Evolutionary conservation across 2,113 vertebrate species (phyloP).

Genomic region (Myocastor coypus): DNA sequence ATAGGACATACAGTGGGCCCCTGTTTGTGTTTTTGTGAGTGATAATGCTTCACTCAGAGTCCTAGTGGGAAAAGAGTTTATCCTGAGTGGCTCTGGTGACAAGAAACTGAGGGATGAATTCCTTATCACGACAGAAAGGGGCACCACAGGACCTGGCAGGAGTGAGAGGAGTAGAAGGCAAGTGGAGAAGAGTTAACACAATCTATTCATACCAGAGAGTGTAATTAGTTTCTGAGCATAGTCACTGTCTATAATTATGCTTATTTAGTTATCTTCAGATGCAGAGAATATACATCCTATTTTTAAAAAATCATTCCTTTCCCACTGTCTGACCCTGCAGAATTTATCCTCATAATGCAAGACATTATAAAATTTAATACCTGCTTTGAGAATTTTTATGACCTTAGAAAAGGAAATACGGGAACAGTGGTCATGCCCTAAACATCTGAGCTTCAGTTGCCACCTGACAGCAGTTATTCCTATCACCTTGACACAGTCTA

Average conservation of each 20-base stretch:
- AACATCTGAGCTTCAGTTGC: not conserved
- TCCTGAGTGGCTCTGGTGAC: not conserved
- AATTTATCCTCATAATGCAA: not conserved
- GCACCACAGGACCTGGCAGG: not conserved
- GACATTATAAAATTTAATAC: not conserved
- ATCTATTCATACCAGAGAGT: not conserved
- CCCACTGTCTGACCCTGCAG: not conserved
- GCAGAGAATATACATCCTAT: not conserved
- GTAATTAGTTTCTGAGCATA: not conserved
- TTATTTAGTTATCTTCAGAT: constrained; percentile 1
- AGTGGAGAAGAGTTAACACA: not conserved
- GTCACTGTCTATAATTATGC: not conserved
- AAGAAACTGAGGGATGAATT: not conserved
- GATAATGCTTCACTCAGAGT: not conserved
- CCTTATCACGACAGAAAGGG: not conserved
- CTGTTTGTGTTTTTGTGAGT: not conserved
- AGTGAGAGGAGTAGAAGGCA: not conserved
- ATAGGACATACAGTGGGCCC: not conserved
- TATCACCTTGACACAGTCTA: not conserved
- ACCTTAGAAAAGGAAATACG: not conserved
- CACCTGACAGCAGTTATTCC: not conserved
- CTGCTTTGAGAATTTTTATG: not conserved
- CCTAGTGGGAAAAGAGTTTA: not conserved
- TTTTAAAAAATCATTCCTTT: not conserved
- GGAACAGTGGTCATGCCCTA: not conserved